Evolutionary conservation across 2,113 vertebrate species (phyloP).

Genomic region (Eira barbara): DNA sequence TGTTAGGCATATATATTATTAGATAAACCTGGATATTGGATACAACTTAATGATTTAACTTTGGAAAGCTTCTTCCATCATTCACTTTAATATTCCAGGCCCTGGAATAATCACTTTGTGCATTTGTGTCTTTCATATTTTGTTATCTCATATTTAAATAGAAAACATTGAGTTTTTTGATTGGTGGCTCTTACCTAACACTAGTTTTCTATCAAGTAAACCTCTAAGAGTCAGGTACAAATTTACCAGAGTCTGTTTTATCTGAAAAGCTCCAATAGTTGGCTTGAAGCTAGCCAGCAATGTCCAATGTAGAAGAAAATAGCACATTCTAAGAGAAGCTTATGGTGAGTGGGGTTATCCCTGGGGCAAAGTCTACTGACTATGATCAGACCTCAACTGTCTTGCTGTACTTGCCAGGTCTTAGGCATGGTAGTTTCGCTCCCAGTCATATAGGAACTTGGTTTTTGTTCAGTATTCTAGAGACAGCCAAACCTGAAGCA

Average conservation of each 20-base stretch:
- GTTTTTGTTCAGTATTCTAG: neutral
- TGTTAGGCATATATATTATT: neutral
- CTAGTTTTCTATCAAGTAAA: slow-evolving; percentile 17
- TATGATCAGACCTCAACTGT: neutral
- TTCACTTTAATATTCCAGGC: neutral
- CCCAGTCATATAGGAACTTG: neutral
- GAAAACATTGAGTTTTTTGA: neutral
- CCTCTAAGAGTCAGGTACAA: neutral
- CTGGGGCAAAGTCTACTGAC: neutral
- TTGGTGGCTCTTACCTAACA: neutral
- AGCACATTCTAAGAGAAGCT: neutral
- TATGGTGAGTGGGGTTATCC: neutral
- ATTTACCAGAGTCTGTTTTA: neutral
- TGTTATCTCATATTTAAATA: neutral
- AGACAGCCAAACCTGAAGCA: neutral
- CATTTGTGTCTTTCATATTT: neutral
- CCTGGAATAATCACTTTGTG: neutral
- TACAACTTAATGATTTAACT: neutral
- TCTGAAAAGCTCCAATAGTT: neutral
- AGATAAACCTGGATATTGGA: neutral
- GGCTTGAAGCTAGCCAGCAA: neutral
- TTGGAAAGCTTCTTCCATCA: neutral
- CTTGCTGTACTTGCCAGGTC: neutral
- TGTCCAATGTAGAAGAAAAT: neutral
- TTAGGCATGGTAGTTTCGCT: neutral